Conservation (phyloP, 2,888 invertebrate genomes). For the Sarcophaga carnaria region DNA sequence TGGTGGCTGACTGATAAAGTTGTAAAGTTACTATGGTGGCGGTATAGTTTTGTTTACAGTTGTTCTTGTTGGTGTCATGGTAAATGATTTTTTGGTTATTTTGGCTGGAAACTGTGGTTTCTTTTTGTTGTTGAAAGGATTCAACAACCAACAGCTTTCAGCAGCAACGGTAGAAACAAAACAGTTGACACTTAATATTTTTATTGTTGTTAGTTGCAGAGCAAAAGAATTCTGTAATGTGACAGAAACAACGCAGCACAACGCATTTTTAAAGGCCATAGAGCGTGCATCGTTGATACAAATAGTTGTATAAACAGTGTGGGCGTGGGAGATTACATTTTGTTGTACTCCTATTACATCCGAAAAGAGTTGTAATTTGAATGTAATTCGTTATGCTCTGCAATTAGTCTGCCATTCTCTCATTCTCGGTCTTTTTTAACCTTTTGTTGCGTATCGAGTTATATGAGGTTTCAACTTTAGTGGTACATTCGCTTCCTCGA, state of each 20-base stretch:
- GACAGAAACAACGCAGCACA: not conserved
- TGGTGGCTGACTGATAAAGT: not conserved
- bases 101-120: constrained; percentile 50
- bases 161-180: constrained; percentile 37
- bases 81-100: not conserved
- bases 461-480: constrained; percentile 55
- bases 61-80: not conserved
- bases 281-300: not conserved
- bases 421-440: not conserved
- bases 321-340: not conserved
- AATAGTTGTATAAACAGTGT: too few relatives aligned
- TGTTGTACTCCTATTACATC: constrained; percentile 19
- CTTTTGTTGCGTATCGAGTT: constrained; percentile 13
- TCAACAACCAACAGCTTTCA: not conserved
- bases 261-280: not conserved
- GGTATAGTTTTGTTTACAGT: not conserved
- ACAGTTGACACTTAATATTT: constrained; percentile 63
- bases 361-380: constrained; percentile 64
- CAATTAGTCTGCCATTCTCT: too few relatives aligned
- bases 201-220: constrained; percentile 65
- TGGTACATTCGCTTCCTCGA: constrained; percentile 24
- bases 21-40: constrained; percentile 31
- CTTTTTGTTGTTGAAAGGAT: constrained; percentile 35
- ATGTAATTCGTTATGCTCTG: constrained; percentile 46
- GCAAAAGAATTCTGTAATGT: not conserved